A percentile compares a stretch with the other conserved stretches of the same genome.
These are phyloP conservation scores for Cerceris rybyensis DNA, from an alignment of 2,888 invertebrate species.

Conservation along the genomic window DNA sequence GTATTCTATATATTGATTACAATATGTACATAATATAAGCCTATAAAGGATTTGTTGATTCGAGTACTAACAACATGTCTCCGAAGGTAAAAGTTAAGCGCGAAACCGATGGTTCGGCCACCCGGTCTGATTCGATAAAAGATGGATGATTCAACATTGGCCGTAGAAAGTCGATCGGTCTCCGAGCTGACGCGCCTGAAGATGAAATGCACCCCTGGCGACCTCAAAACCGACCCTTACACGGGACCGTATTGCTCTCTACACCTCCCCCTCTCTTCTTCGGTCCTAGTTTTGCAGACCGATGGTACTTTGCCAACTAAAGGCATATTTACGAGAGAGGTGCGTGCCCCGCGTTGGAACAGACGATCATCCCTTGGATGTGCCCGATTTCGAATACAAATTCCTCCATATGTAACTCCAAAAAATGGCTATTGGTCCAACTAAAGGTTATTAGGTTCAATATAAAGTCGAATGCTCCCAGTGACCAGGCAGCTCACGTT, in stretches of 20 bases:
- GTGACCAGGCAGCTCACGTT: constrained; percentile 61
- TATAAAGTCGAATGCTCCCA: constrained; percentile 38
- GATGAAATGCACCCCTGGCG: constrained; percentile 81
- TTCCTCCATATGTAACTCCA: constrained; percentile 66
- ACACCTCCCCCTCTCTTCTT: constrained; percentile 26
- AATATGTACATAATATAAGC: too few species aligned
- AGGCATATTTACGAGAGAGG: constrained; percentile 76
- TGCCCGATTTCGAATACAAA: constrained; percentile 72
- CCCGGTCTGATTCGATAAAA: constrained; percentile 78
- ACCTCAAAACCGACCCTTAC: constrained; percentile 61
- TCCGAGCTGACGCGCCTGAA: constrained; percentile 79
- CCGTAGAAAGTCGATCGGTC: constrained; percentile 78
- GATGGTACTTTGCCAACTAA: constrained; percentile 58
- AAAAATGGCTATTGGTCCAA: constrained; percentile 61
- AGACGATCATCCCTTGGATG: constrained; percentile 56
- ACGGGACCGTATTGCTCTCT: constrained; percentile 40
- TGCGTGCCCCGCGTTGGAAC: constrained; percentile 67
- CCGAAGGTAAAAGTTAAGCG: constrained; percentile 48
- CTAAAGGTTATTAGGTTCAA: constrained; percentile 66
- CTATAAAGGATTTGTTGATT: constrained; percentile 20
- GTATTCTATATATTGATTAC: too few species aligned
- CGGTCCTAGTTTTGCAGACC: constrained; percentile 32
- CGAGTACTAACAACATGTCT: not conserved
- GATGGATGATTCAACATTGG: constrained; percentile 78
- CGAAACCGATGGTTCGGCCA: constrained; percentile 47